These are phyloP conservation scores for Plebejus melissa DNA, from an alignment of 2,888 invertebrate species.

Conservation along the genomic window DNA sequence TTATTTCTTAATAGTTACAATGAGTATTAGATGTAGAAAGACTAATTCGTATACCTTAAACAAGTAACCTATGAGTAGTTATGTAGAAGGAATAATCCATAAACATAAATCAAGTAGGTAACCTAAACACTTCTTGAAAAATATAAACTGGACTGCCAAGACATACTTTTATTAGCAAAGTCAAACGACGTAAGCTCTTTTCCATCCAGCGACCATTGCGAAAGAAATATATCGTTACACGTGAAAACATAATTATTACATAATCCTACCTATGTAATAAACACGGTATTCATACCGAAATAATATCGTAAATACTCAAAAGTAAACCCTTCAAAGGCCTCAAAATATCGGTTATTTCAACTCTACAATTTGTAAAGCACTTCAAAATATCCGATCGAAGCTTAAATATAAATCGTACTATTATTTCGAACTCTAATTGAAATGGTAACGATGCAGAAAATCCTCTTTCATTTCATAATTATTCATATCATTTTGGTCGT, in stretches of 20 bases:
- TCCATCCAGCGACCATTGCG: no score
- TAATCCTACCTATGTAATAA: no score
- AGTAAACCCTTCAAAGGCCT: neutral
- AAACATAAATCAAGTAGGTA: no score
- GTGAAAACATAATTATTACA: neutral
- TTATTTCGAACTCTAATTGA: neutral
- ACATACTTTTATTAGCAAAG: no score
- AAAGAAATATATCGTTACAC: neutral
- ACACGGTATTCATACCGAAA: neutral
- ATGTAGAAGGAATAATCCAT: neutral
- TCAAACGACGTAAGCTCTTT: no score
- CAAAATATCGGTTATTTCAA: neutral
- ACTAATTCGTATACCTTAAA: no score
- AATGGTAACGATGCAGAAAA: slow-evolving; percentile 6
- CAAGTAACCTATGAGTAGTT: no score
- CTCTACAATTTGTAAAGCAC: neutral
- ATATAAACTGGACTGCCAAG: no score
- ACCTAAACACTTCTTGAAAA: no score
- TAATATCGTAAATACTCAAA: neutral
- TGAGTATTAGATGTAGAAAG: neutral
- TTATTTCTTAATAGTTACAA: neutral
- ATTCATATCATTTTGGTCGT: slow-evolving; percentile 8
- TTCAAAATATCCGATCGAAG: slow-evolving; percentile 2
- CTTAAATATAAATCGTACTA: neutral
- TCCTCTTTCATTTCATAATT: slow-evolving; percentile 8